Base-by-base conservation (phyloP, 2,888 invertebrate genomes). In the Xestia ashworthii region DNA sequence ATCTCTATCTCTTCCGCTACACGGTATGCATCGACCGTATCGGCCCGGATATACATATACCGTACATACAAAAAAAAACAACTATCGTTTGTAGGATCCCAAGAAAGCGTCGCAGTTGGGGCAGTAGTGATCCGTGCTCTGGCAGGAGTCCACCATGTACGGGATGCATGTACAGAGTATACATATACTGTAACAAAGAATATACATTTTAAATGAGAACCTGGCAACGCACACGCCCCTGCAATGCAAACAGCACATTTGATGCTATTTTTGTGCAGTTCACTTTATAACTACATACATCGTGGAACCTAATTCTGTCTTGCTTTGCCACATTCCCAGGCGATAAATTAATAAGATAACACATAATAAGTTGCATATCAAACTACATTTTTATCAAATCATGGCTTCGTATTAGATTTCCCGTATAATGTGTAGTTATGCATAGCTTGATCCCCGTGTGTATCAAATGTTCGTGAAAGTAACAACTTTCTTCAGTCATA, bases 41-140 rank as follows among this genome's bases (percentile, higher is more conserved):
- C 32, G 32, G 32, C 32, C 32, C 3, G 32, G 3, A 32, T 32
- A 32, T 32, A 19, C 19, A n/a, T 55, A 14, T 25, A 25, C 14
- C 58, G 58, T 58, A 25, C 6, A 58, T 12, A 55, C 4, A 55
- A n/a, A 55, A 53, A 55, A 58, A 58, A 14, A 16, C 4, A 67
- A 16, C 77, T 81, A 81, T 68, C 64, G 62, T 12, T 3, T 41
- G 60, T 95, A 97, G 44, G 95, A 95, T 80, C 97, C 97, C 71
- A 97, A 93, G 81, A 94, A 97, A 4, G 97, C 91, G 69, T 93
- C 95, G 85, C 97, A 97, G 81, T 96, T 95, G 1, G 97, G 97
- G 84, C 97, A 97, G 83, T 96, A 97, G 88, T 97, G 97, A 68
- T 97, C 95, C 32, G 95, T 94, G 81, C 94, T 97, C 83, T 96